phyloP scores from a whole-genome alignment of 2,888 invertebrate genomes.

The Drosophila neonasuta region DNA sequence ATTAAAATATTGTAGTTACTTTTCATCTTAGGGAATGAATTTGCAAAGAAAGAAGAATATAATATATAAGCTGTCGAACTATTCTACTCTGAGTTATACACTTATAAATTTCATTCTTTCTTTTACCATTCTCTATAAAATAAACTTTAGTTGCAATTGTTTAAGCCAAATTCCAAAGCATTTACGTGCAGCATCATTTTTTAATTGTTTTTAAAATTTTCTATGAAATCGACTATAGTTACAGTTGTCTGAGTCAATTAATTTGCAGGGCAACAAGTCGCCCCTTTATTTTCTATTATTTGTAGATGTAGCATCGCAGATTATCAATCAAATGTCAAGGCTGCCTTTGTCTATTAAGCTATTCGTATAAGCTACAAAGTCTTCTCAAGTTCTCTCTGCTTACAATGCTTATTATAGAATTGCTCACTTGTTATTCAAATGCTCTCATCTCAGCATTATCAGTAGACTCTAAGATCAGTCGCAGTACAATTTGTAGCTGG shows the following conservation, averaged over 20 bases:
- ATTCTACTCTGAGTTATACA: no score
- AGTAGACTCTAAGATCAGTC: background rate
- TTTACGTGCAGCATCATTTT: no score
- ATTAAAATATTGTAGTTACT: no score
- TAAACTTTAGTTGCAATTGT: no score
- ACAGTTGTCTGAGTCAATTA: background rate
- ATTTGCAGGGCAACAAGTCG: background rate
- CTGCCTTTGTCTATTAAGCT: background rate
- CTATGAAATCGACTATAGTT: background rate
- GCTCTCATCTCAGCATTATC: background rate
- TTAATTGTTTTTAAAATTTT: background rate
- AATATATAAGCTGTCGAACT: no score
- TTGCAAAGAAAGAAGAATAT: no score
- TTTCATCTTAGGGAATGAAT: no score
- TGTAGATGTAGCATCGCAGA: background rate
- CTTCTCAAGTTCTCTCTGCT: background rate
- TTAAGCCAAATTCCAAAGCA: no score
- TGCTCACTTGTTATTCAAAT: background rate
- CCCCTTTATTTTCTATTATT: no score
- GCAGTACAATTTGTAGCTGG: background rate
- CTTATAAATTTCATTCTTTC: no score
- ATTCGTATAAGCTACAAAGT: background rate
- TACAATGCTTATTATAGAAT: no score
- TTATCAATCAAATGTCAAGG: constrained; percentile 2
- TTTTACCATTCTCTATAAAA: no score